Evolutionary conservation across 2,888 invertebrate species (phyloP).

Genomic region (Seladonia tumulorum): DNA sequence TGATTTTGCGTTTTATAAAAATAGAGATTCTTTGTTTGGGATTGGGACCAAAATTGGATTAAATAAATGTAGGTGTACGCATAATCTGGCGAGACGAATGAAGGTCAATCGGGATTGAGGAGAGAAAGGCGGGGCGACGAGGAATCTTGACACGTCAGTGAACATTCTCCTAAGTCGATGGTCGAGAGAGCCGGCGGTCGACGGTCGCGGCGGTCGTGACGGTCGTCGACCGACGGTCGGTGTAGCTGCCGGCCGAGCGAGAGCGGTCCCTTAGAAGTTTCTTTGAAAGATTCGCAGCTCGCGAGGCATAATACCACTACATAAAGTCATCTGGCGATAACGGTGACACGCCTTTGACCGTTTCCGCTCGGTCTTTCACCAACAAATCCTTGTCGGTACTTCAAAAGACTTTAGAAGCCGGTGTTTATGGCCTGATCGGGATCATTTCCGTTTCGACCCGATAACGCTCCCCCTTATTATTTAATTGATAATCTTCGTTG

Average conservation of each 20-base stretch:
- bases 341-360: conserved; percentile 75
- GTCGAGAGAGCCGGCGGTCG: conserved; percentile 45
- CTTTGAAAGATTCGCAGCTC: conserved; percentile 78
- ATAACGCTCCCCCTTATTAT: conserved; percentile 52
- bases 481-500: conserved; percentile 52
- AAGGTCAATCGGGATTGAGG: conserved; percentile 53
- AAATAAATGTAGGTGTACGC: conserved; percentile 29
- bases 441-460: conserved; percentile 57
- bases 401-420: conserved; percentile 62
- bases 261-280: conserved; percentile 77
- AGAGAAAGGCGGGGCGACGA: conserved; percentile 55
- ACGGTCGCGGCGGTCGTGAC: conserved; percentile 48
- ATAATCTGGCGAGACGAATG: conserved; percentile 30
- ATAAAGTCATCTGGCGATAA: conserved; percentile 76
- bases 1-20: not conserved
- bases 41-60: not conserved
- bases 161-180: conserved; percentile 57
- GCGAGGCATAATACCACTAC: conserved; percentile 70
- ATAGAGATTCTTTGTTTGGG: not conserved
- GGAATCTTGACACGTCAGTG: conserved; percentile 58
- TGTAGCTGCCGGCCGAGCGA: conserved; percentile 69
- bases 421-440: conserved; percentile 56
- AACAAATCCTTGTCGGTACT: conserved; percentile 59
- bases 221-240: conserved; percentile 56
- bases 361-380: conserved; percentile 70